Conservation (phyloP, 2,888 invertebrate genomes). For the Ophion ellenae region DNA sequence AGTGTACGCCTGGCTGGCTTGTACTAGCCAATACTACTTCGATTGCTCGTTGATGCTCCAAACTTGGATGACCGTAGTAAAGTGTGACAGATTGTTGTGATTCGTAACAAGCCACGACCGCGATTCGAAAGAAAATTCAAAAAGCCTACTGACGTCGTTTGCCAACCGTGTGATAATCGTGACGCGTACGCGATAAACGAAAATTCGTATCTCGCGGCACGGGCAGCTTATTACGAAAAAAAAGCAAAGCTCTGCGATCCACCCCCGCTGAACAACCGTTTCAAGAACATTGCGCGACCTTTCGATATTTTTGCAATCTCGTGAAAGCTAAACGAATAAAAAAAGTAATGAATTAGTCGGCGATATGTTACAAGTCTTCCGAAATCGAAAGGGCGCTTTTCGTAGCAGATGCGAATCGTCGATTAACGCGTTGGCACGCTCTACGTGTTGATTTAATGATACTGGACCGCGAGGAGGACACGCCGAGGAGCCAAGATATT, state of each 20-base stretch:
- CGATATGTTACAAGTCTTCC: neutral
- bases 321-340: neutral
- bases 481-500: conserved; percentile 38
- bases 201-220: neutral
- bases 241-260: neutral
- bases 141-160: neutral
- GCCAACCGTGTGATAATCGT: neutral
- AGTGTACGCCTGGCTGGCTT: neutral
- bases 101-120: conserved; percentile 1
- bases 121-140: neutral
- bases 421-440: neutral
- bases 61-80: neutral
- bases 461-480: conserved; percentile 36
- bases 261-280: conserved; percentile 16
- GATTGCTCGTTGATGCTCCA: conserved; percentile 8
- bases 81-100: conserved; percentile 9
- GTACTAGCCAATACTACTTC: too few species aligned
- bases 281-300: neutral
- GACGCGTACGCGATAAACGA: neutral
- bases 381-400: neutral
- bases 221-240: neutral
- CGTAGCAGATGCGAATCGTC: neutral
- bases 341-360: neutral
- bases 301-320: neutral
- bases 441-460: conserved; percentile 43